Conservation (phyloP, 2,797 vertebrate species). For the Enteromius argenteus region DNA sequence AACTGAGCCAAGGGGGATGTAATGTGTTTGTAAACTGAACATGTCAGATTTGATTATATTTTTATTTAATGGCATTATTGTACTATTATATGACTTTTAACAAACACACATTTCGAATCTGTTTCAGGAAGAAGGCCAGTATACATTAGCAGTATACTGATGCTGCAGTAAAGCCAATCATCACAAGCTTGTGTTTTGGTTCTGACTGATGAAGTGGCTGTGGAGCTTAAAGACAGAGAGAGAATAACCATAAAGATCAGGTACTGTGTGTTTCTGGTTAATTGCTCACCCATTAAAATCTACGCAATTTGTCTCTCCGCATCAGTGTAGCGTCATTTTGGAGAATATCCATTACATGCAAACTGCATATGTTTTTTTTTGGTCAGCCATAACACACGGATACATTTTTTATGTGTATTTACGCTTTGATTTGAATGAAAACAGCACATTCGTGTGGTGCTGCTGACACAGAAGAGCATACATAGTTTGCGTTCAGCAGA, state of each 20-base stretch:
- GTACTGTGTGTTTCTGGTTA: neutral
- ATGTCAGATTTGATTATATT: neutral
- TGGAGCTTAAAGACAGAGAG: neutral
- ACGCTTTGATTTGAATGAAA: too few species aligned
- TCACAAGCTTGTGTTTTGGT: conserved; percentile 2
- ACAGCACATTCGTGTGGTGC: too few species aligned
- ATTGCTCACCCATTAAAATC: neutral
- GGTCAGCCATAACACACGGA: too few species aligned
- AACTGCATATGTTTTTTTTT: too few species aligned
- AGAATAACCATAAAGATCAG: neutral
- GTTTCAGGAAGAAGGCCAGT: neutral
- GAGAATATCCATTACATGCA: too few species aligned
- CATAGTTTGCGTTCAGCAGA: too few species aligned
- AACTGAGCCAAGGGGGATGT: neutral
- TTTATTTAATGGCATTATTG: neutral
- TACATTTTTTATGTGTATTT: too few species aligned
- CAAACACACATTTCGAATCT: neutral
- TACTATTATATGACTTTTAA: neutral
- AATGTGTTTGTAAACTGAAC: neutral
- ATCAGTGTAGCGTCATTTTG: too few species aligned
- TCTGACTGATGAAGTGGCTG: neutral
- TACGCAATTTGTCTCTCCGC: neutral
- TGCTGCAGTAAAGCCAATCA: neutral
- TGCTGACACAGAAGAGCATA: too few species aligned
- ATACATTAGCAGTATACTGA: neutral